phyloP scores from a whole-genome alignment of 2,888 invertebrate genomes.

The Chouioia cunea region DNA sequence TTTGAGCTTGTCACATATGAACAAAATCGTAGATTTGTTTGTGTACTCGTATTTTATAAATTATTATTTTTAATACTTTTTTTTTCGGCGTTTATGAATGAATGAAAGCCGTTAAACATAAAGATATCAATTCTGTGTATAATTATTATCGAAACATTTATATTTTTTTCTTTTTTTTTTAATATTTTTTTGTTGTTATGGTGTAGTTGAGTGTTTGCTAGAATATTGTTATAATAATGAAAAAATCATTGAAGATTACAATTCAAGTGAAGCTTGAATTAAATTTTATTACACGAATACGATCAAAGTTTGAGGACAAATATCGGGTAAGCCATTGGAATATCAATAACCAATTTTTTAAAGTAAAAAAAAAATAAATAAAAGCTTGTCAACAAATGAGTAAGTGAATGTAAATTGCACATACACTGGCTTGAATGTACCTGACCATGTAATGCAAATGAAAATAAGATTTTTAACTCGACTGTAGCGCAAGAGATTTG shows the following conservation, averaged over 20 bases:
- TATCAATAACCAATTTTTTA: slow-evolving; percentile 36
- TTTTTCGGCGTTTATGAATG: slow-evolving; percentile 6
- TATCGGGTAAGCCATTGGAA: slow-evolving; percentile 37
- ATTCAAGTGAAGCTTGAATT: slow-evolving; percentile 33
- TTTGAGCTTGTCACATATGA: slow-evolving; percentile 21
- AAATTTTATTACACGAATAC: slow-evolving; percentile 13
- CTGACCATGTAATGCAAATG: slow-evolving; percentile 59
- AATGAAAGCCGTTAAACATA: slow-evolving; percentile 8
- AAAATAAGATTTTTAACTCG: slow-evolving; percentile 45
- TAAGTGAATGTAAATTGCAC: slow-evolving; percentile 43
- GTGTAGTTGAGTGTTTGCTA: slow-evolving; percentile 35
- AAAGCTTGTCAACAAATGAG: slow-evolving; percentile 39
- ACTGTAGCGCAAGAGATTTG: slow-evolving; percentile 48
- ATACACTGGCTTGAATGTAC: slow-evolving; percentile 62
- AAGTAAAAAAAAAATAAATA: slow-evolving; percentile 45
- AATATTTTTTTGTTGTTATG: slow-evolving; percentile 36
- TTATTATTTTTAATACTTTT: slow-evolving; percentile 26
- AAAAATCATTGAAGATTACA: slow-evolving; percentile 18
- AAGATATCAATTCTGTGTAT: slow-evolving; percentile 27
- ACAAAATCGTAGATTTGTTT: slow-evolving; percentile 5
- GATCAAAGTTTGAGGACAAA: slow-evolving; percentile 39
- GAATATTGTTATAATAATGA: slow-evolving; percentile 23
- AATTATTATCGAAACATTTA: slow-evolving; percentile 32
- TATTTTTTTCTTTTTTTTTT: too few species aligned
- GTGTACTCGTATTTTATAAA: slow-evolving; percentile 26